These are phyloP conservation scores for Agelastica alni DNA, from an alignment of 2,888 invertebrate genomes.

Conservation along the genomic window DNA sequence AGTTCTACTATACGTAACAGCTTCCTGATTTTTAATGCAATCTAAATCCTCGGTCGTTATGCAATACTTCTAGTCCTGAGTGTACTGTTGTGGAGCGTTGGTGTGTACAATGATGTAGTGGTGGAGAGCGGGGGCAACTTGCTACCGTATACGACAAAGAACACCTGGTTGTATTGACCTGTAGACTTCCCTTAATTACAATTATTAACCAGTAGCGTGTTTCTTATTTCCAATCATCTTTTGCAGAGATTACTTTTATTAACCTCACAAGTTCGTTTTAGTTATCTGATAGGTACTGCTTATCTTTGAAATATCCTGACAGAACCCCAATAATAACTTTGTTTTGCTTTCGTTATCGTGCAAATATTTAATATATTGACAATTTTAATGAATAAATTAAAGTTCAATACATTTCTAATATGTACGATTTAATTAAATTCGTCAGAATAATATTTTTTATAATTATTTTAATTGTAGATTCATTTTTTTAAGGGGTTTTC, in stretches of 20 bases:
- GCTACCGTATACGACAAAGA: slow-evolving; percentile 52
- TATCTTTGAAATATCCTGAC: slow-evolving; percentile 7
- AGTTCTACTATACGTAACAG: neutral
- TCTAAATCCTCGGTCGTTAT: slow-evolving; percentile 16
- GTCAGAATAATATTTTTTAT: no score
- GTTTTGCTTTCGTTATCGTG: no score
- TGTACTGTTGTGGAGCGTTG: slow-evolving; percentile 32
- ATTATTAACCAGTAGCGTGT: slow-evolving; percentile 55
- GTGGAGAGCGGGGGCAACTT: slow-evolving; percentile 39
- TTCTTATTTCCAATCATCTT: slow-evolving; percentile 43
- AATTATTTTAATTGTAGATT: no score
- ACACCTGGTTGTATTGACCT: slow-evolving; percentile 54
- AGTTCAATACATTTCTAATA: no score
- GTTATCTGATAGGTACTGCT: slow-evolving; percentile 26
- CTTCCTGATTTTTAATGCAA: slow-evolving; percentile 16
- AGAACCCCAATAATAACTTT: no score
- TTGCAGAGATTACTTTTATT: slow-evolving; percentile 32
- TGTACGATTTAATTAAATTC: no score
- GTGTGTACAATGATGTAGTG: slow-evolving; percentile 24
- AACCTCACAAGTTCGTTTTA: slow-evolving; percentile 29
- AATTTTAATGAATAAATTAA: no score
- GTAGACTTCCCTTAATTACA: slow-evolving; percentile 54
- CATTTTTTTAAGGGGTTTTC: no score
- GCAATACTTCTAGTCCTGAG: slow-evolving; percentile 22
- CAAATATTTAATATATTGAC: no score